phyloP scores from a whole-genome alignment of 2,797 vertebrate species.

The Spatula clypeata region DNA sequence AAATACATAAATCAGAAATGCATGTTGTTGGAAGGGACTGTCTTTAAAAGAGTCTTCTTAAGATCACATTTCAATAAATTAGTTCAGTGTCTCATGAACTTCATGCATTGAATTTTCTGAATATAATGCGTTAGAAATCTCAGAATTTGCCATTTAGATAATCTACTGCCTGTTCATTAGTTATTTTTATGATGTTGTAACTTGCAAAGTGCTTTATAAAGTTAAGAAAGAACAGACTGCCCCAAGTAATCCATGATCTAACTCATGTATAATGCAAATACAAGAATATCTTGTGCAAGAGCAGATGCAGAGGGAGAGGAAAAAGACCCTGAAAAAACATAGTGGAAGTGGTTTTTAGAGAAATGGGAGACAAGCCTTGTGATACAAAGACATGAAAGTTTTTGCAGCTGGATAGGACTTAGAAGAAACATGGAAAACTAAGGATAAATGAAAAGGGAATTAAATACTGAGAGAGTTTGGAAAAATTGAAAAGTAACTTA shows the following conservation, averaged over 20 bases:
- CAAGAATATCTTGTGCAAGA: not conserved
- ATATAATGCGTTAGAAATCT: not conserved
- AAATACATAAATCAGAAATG: not conserved
- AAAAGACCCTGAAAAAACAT: not conserved
- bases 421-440: not conserved
- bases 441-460: not conserved
- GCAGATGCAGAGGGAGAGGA: not conserved
- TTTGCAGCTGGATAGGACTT: not conserved
- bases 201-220: not conserved
- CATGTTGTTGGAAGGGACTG: not conserved
- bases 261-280: not conserved
- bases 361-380: not conserved
- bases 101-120: not conserved
- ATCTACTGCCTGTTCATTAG: not conserved
- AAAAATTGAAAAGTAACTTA: not conserved
- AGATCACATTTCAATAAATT: not conserved
- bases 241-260: not conserved
- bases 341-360: not conserved
- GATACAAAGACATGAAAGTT: not conserved
- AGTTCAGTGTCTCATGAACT: not conserved
- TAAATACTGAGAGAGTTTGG: not conserved
- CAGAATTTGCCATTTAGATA: not conserved
- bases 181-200: not conserved
- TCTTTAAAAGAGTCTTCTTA: not conserved
- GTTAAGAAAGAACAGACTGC: not conserved